A percentile compares a stretch with the other conserved stretches of the same genome.
phyloP scores from a whole-genome alignment of 2,797 vertebrate genomes.

The Myotis pilosus region DNA sequence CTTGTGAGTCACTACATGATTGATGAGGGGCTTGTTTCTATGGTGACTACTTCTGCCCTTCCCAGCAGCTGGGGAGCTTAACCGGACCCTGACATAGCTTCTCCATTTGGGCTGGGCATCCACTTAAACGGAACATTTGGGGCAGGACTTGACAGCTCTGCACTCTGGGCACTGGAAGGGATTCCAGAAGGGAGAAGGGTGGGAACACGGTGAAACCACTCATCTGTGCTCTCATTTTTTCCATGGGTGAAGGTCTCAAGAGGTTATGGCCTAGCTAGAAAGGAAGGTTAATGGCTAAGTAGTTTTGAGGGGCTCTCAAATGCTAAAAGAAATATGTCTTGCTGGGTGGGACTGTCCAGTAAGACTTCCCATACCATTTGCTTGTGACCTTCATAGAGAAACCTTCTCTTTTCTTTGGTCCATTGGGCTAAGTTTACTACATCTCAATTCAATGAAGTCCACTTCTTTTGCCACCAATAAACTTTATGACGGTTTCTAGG shows the following conservation, averaged over 20 bases:
- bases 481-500: not conserved
- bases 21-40: slow-evolving; percentile 71
- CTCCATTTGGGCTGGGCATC: slow-evolving; percentile 78
- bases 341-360: not conserved
- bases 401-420: not conserved
- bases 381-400: not conserved
- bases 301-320: not conserved
- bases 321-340: slow-evolving; percentile 29
- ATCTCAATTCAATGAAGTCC: not conserved
- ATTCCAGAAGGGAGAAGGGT: slow-evolving; percentile 60
- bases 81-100: slow-evolving; percentile 72
- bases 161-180: slow-evolving; percentile 39
- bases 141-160: slow-evolving; percentile 75
- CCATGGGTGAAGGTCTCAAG: slow-evolving; percentile 24
- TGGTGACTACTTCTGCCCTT: slow-evolving; percentile 63
- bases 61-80: slow-evolving; percentile 79
- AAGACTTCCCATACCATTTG: not conserved
- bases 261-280: not conserved
- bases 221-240: slow-evolving; percentile 48
- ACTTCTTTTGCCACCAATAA: not conserved
- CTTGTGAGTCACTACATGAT: slow-evolving; percentile 73
- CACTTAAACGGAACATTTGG: slow-evolving; percentile 71
- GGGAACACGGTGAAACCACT: slow-evolving; percentile 13
- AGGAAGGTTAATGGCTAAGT: not conserved
- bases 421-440: not conserved